phyloP scores from a whole-genome alignment of 1,140 invertebrate genomes.

The Trichonephila clavipes region DNA sequence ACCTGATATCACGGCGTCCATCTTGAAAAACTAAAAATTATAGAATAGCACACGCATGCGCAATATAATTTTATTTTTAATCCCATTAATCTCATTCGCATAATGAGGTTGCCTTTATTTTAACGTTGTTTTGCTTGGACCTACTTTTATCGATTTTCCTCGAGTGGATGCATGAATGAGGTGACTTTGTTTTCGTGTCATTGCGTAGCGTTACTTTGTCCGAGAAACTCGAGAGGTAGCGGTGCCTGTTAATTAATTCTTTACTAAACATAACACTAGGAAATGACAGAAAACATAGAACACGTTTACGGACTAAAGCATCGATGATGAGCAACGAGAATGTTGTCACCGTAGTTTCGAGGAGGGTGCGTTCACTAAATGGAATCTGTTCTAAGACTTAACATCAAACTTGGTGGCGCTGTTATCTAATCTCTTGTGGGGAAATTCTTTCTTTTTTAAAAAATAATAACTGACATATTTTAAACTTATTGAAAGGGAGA shows the following conservation, averaged over 20 bases:
- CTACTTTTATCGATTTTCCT: conserved; percentile 76
- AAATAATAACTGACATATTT: neutral
- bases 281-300: conserved; percentile 45
- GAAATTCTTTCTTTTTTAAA: neutral
- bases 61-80: conserved; percentile 77
- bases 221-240: neutral
- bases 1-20: conserved; percentile 74
- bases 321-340: neutral
- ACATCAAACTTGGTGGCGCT: neutral
- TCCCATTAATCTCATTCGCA: conserved; percentile 77
- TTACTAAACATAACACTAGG: conserved; percentile 7
- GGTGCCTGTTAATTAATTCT: conserved; percentile 9
- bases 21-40: conserved; percentile 77
- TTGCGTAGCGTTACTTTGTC: conserved; percentile 31
- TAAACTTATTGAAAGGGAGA: no score
- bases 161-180: conserved; percentile 39
- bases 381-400: neutral
- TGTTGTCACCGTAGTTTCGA: neutral
- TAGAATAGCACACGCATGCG: conserved; percentile 76
- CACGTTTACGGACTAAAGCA: neutral
- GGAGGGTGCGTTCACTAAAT: conserved; percentile 5
- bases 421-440: neutral
- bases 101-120: conserved; percentile 77
- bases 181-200: conserved; percentile 53
- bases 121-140: conserved; percentile 71